phyloP scores from a whole-genome alignment of 2,113 vertebrate genomes.

The Crotalus helleri region DNA sequence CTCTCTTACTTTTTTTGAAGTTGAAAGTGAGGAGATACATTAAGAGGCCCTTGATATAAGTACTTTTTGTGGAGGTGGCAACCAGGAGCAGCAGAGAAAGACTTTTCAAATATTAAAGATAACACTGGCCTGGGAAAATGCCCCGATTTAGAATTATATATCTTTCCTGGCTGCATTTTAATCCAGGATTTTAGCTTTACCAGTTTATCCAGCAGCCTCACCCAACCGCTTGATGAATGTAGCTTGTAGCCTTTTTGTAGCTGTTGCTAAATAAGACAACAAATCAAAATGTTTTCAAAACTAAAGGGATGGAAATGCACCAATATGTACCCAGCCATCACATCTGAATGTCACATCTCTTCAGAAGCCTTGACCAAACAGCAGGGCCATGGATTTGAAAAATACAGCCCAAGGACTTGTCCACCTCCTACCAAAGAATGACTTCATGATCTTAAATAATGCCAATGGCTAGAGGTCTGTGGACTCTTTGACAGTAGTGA shows the following conservation, averaged over 20 bases:
- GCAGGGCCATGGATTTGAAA: not conserved
- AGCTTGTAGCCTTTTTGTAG: not conserved
- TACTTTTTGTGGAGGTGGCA: not conserved
- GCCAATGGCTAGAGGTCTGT: not conserved
- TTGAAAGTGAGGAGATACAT: not conserved
- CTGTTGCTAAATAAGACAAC: not conserved
- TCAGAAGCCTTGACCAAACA: not conserved
- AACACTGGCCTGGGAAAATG: conserved; percentile 7
- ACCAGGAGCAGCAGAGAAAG: not conserved
- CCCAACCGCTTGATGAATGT: not conserved
- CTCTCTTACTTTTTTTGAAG: conserved; percentile 1
- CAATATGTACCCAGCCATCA: not conserved
- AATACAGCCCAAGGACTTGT: not conserved
- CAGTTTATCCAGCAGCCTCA: not conserved
- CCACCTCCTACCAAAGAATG: not conserved
- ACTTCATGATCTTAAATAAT: not conserved
- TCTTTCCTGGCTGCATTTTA: not conserved
- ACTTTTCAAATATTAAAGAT: not conserved
- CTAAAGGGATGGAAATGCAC: not conserved
- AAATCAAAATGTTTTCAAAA: not conserved
- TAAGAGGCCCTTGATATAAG: not conserved
- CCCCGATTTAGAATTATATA: not conserved
- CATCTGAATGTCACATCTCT: not conserved
- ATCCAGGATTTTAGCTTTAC: not conserved
- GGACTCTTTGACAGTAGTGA: not conserved